phyloP scores from a whole-genome alignment of 2,113 vertebrate species.

The Elgaria multicarinata region DNA sequence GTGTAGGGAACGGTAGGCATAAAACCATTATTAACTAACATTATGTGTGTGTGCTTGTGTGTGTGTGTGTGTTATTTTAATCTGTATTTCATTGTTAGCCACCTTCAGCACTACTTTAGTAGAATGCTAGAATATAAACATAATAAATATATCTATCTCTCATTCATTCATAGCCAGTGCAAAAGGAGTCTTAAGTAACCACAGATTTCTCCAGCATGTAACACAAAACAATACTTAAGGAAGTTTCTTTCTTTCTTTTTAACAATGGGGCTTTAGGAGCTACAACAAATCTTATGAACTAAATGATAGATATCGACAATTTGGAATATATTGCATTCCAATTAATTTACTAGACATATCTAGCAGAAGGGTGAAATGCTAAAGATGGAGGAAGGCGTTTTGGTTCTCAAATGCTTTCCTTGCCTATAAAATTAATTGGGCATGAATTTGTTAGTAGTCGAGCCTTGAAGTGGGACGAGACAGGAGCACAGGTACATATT shows the following conservation, averaged over 20 bases:
- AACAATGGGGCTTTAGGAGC: background rate
- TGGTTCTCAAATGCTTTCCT: slow-evolving; percentile 55
- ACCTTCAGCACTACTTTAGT: too few relatives aligned
- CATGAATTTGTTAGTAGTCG: slow-evolving; percentile 64
- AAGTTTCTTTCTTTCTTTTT: background rate
- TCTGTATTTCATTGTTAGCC: too few relatives aligned
- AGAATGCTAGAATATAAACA: too few relatives aligned
- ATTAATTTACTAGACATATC: slow-evolving; percentile 55
- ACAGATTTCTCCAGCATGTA: background rate
- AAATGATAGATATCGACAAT: slow-evolving; percentile 1
- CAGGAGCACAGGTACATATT: slow-evolving; percentile 62
- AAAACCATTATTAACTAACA: too few relatives aligned
- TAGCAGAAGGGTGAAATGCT: slow-evolving; percentile 34
- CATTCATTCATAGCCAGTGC: background rate
- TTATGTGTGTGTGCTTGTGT: too few relatives aligned
- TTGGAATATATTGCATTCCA: background rate
- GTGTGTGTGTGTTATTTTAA: too few relatives aligned
- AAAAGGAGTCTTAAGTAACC: background rate
- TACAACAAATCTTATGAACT: background rate
- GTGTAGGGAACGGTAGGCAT: too few relatives aligned
- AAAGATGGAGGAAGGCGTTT: slow-evolving; percentile 40
- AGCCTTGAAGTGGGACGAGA: slow-evolving; percentile 64
- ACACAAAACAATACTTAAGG: background rate
- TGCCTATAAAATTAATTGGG: slow-evolving; percentile 66
- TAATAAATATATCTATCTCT: too few relatives aligned